Base-by-base conservation (phyloP, 92 coral and sea anemone genomes). In the Epizoanthus illoricatus region DNA sequence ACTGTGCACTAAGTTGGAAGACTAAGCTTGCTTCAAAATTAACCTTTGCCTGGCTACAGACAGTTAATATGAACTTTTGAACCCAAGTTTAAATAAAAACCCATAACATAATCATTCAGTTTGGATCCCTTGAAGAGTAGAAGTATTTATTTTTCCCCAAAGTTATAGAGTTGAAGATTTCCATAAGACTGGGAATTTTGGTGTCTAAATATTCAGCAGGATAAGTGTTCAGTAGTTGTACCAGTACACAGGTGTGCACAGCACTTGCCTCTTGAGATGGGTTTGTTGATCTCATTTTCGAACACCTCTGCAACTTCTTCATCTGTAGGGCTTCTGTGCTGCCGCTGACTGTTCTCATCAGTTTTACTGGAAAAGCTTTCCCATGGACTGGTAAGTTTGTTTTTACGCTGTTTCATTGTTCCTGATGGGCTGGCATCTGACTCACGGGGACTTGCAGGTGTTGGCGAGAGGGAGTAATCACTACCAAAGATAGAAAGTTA, bases 391-490 rank as follows among this genome's bases (percentile, higher is more conserved):
- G 71, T 79, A 33, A 81, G 71, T 2, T 83, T 71, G 65, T 83
- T 56, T 42, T 80, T 87, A 20, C 86, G 87, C 45, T 92, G 88
- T 65, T 86, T 92, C 36, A 93, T 67, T 13, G 97, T 93, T 73
- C 97, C 97, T 49, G 97, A 88, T 58, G 97, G 97, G 24, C 95
- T 93, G 72, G 71, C 84, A 71, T 86, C 86, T 19, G 61, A 78
- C 13, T 62, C 65, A 15, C 71, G 23, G n/a, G 82, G 82, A 64
- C 82, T 78, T 78, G 82, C 82, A 42, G 82, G 82, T 63, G 82
- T 63, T 23, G 82, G 82, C 15, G 82, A 78, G 20, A 78, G 23
- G 2, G 82, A 78, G 16, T 78, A 78, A 64, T 78, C 82, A 15
- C 82, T 78, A 52, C 36, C 56, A 52, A 78, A 20, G 63, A 20